Percentiles rank a stretch among this genome's conserved stretches.
Conservation (phyloP, 1,140 invertebrate species). For the Caerostris darwini region DNA sequence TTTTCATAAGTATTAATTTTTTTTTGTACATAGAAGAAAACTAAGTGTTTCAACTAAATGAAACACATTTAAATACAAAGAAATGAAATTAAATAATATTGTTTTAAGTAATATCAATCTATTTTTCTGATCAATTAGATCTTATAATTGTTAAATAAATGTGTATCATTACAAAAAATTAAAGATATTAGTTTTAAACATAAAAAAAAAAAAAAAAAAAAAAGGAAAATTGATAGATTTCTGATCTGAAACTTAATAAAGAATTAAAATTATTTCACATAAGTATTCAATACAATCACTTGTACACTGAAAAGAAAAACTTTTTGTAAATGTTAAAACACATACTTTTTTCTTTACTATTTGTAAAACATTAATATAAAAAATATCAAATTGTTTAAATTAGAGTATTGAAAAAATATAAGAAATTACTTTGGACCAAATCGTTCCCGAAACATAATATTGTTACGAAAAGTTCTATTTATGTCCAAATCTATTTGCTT, state of each 20-base stretch:
- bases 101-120: too few species aligned
- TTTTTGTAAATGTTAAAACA: too few species aligned
- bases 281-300: too few species aligned
- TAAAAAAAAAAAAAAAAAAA: neutral
- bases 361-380: neutral
- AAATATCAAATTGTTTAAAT: neutral
- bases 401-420: neutral
- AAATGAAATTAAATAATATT: neutral
- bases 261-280: neutral
- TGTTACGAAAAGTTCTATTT: slow-evolving; percentile 98
- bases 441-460: slow-evolving; percentile 95
- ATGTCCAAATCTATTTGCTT: slow-evolving; percentile 99
- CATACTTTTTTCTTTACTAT: too few species aligned
- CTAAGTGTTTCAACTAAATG: neutral
- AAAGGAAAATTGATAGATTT: neutral
- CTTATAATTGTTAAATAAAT: neutral
- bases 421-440: slow-evolving; percentile 92
- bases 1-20: neutral
- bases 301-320: too few species aligned
- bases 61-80: neutral
- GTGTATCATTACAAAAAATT: neutral
- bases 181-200: neutral
- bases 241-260: neutral
- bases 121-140: too few species aligned
- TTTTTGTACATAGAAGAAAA: neutral